Percentiles rank a stretch among this genome's conserved stretches.
phyloP scores from a whole-genome alignment of 2,113 vertebrate genomes.

The Leucopsar rothschildi region DNA sequence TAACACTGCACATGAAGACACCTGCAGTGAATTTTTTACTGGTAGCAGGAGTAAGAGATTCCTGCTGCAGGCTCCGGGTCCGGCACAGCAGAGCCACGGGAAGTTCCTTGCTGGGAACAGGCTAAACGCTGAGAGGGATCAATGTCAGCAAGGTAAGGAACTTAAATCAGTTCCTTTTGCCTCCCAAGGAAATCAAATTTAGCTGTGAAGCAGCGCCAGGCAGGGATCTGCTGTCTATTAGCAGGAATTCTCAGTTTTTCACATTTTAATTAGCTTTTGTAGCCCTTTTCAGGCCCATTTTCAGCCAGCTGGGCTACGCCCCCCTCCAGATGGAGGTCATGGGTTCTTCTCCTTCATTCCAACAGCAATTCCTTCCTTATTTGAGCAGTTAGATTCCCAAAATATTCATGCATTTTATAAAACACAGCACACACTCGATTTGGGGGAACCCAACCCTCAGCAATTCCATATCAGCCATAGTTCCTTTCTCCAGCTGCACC shows the following conservation, averaged over 20 bases:
- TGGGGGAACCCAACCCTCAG: neutral
- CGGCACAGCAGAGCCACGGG: neutral
- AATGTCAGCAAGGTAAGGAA: conserved; percentile 29
- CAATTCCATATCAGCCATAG: fast-evolving
- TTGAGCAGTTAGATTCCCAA: neutral
- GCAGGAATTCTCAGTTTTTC: conserved; percentile 30
- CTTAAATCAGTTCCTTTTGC: conserved; percentile 38
- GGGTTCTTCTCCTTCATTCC: neutral
- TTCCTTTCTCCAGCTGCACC: neutral
- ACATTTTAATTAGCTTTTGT: conserved; percentile 45
- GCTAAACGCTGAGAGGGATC: neutral
- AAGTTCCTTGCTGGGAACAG: neutral
- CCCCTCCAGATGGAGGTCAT: conserved; percentile 27
- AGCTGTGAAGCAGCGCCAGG: conserved; percentile 42
- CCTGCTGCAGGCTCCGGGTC: neutral
- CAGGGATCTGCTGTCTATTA: conserved; percentile 49
- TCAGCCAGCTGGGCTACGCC: conserved; percentile 5
- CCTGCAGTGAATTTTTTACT: conserved; percentile 5
- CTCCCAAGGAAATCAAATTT: conserved; percentile 21
- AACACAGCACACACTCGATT: neutral
- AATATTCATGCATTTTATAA: neutral
- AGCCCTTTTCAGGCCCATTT: conserved; percentile 1
- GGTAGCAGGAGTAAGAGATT: neutral
- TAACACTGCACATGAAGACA: neutral
- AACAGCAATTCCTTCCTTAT: neutral